phyloP scores from a whole-genome alignment of 2,888 invertebrate species.

The Ophion ventricosus region DNA sequence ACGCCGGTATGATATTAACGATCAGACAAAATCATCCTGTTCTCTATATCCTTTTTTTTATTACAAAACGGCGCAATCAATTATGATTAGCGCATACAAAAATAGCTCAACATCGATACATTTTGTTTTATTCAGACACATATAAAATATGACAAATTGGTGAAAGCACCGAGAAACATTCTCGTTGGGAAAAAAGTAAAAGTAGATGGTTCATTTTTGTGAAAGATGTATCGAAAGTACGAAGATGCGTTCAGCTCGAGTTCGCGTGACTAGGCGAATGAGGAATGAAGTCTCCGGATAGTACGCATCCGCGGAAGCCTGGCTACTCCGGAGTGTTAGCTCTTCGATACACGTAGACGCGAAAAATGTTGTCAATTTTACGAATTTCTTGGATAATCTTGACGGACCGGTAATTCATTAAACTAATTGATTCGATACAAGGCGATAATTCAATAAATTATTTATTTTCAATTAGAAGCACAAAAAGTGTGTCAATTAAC shows the following conservation, averaged over 20 bases:
- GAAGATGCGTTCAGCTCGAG: constrained; percentile 35
- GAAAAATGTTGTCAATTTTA: neutral
- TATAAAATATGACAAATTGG: constrained; percentile 1
- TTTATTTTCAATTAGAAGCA: no score
- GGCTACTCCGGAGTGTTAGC: constrained; percentile 50
- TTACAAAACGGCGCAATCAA: no score
- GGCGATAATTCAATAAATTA: no score
- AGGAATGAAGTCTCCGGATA: constrained; percentile 76
- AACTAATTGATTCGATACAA: no score
- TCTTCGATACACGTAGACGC: neutral
- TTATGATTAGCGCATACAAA: no score
- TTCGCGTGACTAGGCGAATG: constrained; percentile 73
- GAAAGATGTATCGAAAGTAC: constrained; percentile 6
- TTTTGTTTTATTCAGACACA: neutral
- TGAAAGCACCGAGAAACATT: neutral
- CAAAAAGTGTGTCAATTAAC: no score
- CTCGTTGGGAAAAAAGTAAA: neutral
- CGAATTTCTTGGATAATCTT: neutral
- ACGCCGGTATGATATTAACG: neutral
- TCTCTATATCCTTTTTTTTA: no score
- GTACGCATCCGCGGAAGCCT: constrained; percentile 65
- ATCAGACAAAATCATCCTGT: no score
- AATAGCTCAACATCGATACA: neutral
- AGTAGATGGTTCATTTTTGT: constrained; percentile 13
- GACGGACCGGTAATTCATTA: neutral